phyloP scores from a whole-genome alignment of 2,113 vertebrate genomes.

The Nycticebus coucang region DNA sequence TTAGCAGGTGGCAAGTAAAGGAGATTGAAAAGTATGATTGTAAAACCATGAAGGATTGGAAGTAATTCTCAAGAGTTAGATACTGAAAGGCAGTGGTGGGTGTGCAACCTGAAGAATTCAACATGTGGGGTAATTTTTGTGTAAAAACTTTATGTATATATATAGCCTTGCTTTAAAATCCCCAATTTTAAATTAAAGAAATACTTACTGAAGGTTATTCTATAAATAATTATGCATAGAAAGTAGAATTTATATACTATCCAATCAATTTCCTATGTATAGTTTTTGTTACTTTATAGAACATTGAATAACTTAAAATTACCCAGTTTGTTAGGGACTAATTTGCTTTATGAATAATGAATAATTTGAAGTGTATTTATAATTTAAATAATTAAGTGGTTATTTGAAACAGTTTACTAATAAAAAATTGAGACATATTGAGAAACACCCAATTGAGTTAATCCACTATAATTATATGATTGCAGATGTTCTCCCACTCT shows the following conservation, averaged over 20 bases:
- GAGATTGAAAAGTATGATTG: neutral
- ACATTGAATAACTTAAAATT: slow-evolving; percentile 39
- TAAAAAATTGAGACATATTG: neutral
- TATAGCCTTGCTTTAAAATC: slow-evolving; percentile 15
- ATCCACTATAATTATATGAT: slow-evolving; percentile 39
- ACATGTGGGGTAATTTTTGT: slow-evolving; percentile 4
- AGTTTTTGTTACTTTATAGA: neutral
- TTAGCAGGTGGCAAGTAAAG: neutral
- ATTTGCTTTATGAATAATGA: slow-evolving; percentile 40
- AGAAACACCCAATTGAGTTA: slow-evolving; percentile 47
- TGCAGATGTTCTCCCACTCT: slow-evolving; percentile 44
- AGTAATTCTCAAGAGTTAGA: neutral
- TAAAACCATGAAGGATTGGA: neutral
- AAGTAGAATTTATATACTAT: slow-evolving; percentile 10
- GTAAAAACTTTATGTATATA: neutral
- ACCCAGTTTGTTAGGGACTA: slow-evolving; percentile 38
- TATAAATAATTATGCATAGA: slow-evolving; percentile 5
- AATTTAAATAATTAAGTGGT: slow-evolving; percentile 53
- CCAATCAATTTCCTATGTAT: slow-evolving; percentile 16
- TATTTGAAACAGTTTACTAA: slow-evolving; percentile 43
- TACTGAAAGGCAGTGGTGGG: neutral
- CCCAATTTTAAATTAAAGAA: neutral
- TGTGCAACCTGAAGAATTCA: neutral
- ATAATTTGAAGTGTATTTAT: slow-evolving; percentile 44
- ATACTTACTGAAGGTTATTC: neutral